These are phyloP conservation scores for Leptinotarsa undecemlineata DNA, from an alignment of 1,140 invertebrate genomes.

Conservation along the genomic window DNA sequence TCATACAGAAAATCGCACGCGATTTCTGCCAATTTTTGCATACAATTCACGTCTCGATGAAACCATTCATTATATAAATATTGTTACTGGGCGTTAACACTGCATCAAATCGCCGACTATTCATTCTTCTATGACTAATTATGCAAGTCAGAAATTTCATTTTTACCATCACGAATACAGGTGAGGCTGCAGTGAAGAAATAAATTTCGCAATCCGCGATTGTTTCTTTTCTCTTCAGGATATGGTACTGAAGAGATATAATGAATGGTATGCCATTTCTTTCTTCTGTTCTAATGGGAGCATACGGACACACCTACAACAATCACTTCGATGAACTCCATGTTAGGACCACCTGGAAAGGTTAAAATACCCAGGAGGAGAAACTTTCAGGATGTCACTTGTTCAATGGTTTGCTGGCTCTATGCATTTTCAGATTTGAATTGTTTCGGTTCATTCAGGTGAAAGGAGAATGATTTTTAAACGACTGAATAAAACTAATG, in stretches of 20 bases:
- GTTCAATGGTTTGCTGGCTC: not conserved
- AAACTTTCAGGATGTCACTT: not conserved
- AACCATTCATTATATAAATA: not conserved
- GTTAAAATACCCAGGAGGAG: not conserved
- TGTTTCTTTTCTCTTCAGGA: constrained; percentile 3
- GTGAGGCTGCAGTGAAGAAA: constrained; percentile 2
- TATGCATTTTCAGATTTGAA: no score
- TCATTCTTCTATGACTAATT: constrained; percentile 1
- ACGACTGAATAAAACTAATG: no score
- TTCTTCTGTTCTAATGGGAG: not conserved
- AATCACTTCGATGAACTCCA: not conserved
- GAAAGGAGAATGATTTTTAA: no score
- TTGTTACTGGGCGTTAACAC: not conserved
- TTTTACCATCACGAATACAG: not conserved
- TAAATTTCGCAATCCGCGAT: not conserved
- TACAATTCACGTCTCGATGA: no score
- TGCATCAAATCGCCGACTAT: not conserved
- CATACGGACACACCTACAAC: not conserved
- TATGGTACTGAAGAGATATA: not conserved
- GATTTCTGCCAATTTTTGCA: no score
- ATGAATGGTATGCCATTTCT: not conserved
- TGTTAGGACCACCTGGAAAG: not conserved
- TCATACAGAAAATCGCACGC: no score
- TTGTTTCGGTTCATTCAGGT: no score
- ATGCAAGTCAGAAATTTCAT: constrained; percentile 1